Percentiles rank a stretch among this genome's conserved stretches.
These are phyloP conservation scores for Andrena dorsata DNA, from an alignment of 2,888 invertebrate species.

Conservation along the genomic window DNA sequence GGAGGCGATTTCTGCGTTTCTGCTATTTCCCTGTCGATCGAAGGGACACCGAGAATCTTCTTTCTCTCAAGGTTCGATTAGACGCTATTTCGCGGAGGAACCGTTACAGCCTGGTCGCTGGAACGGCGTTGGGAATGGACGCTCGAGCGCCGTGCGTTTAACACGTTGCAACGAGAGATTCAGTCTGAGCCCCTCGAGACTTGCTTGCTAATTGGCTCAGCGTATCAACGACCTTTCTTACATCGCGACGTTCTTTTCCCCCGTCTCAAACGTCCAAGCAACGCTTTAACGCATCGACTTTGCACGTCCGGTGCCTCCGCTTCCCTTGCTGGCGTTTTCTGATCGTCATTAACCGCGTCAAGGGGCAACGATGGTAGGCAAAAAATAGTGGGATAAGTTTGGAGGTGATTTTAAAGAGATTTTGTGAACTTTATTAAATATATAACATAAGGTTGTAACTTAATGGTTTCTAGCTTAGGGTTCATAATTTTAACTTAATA, in stretches of 20 bases:
- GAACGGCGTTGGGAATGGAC: not conserved
- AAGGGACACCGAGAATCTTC: too few relatives aligned
- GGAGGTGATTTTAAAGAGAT: too few relatives aligned
- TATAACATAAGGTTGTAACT: too few relatives aligned
- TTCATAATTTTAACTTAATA: too few relatives aligned
- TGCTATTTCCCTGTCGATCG: not conserved
- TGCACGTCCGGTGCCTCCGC: not conserved
- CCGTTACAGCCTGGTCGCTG: not conserved
- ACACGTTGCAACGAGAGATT: constrained; percentile 41
- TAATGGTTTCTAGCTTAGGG: too few relatives aligned
- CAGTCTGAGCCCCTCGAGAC: constrained; percentile 59
- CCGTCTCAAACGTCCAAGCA: constrained; percentile 1
- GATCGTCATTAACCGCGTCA: not conserved
- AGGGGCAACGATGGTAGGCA: too few relatives aligned
- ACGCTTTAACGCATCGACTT: not conserved
- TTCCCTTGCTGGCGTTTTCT: not conserved
- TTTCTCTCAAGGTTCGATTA: constrained; percentile 6
- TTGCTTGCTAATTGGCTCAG: constrained; percentile 63
- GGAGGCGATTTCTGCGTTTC: too few relatives aligned
- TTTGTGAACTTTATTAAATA: too few relatives aligned
- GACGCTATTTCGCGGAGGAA: not conserved
- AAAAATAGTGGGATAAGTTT: too few relatives aligned
- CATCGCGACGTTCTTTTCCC: constrained; percentile 24
- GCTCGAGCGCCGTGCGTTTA: constrained; percentile 26
- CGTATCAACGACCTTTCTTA: constrained; percentile 64